Conservation (phyloP, 2,888 invertebrate genomes). For the Drosophila eohydei region DNA sequence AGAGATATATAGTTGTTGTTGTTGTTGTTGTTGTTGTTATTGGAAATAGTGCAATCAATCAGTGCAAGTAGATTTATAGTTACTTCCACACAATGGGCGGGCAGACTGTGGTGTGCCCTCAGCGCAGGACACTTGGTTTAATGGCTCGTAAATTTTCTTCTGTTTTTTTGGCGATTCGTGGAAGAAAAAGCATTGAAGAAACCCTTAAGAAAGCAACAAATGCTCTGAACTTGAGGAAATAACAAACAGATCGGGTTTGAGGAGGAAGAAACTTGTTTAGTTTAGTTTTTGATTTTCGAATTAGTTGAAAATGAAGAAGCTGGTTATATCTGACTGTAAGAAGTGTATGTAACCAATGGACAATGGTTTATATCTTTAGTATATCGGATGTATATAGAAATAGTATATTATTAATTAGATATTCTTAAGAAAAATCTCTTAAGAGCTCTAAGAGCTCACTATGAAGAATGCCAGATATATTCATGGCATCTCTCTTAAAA, state of each 20-base stretch:
- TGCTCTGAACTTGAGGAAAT: slow-evolving; percentile 49
- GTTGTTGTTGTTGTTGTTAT: slow-evolving; percentile 4
- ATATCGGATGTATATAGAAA: too few species aligned
- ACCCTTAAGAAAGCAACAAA: background rate
- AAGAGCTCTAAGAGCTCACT: too few species aligned
- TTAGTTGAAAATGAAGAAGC: background rate
- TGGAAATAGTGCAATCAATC: slow-evolving; percentile 67
- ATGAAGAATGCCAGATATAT: too few species aligned
- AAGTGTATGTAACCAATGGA: background rate
- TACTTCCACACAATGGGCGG: slow-evolving; percentile 6
- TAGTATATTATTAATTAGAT: too few species aligned
- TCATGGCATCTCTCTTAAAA: too few species aligned
- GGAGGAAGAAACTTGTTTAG: slow-evolving; percentile 47
- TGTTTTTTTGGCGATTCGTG: slow-evolving; percentile 18
- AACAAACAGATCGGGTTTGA: slow-evolving; percentile 31
- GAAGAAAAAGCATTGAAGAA: slow-evolving; percentile 12
- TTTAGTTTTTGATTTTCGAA: background rate
- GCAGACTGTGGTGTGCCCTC: background rate
- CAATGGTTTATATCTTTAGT: too few species aligned
- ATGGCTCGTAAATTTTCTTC: slow-evolving; percentile 44
- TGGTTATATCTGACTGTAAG: background rate
- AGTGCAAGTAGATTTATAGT: slow-evolving; percentile 50
- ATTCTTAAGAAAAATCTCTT: too few species aligned
- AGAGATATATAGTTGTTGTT: background rate
- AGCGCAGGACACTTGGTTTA: slow-evolving; percentile 62